Base-by-base conservation (phyloP, 2,113 vertebrate genomes). In the Mesembrinibis cayennensis region DNA sequence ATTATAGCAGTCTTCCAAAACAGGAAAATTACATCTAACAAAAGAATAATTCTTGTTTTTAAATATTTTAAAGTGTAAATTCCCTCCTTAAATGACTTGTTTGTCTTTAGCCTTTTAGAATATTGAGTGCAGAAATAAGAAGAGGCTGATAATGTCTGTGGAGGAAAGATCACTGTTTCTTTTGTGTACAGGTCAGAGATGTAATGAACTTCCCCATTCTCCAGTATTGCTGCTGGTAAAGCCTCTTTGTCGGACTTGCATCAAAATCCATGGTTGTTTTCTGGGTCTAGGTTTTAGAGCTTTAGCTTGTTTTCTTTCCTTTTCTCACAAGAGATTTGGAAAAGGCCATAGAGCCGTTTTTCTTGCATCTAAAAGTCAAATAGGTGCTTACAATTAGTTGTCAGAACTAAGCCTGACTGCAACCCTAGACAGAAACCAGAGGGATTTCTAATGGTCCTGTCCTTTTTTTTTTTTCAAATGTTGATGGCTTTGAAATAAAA, bases 151-250 rank as follows among this genome's bases (percentile, higher is more conserved):
- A n/a, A 22, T 36, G 8, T 71, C 47, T 69, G 1, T 56, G 52
- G 44, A 80, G 9, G 45, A 73, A 94, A 49, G 76, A 52, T 34
- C 40, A 23, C 52, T 30, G 2, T 16, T 85, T 71, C 13, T 92
- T 65, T 70, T 45, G 21, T 73, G 34, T 66, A 45, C 21, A 45
- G 44, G 19, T 82, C 17, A 84, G 38, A 82, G 27, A 66, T 52
- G 21, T 34, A 83, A 47, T 0, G 0, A 83, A 90, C 25, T 27
- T 81, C 22, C 58, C 30, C 0, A 0, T 90, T 95, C 59, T 70
- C n/a, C 26, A 52, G 10, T 49, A 20, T 44, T 67, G 36, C 14
- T 62, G 11, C 19, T 29, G 13, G 22, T 79, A 67, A 85, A 59
- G 34, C 11, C 14, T 58, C 3, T 58, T 84, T 62, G 16, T 56